These are phyloP conservation scores for Danaus melanippus DNA, from an alignment of 1,140 invertebrate species.

Conservation along the genomic window DNA sequence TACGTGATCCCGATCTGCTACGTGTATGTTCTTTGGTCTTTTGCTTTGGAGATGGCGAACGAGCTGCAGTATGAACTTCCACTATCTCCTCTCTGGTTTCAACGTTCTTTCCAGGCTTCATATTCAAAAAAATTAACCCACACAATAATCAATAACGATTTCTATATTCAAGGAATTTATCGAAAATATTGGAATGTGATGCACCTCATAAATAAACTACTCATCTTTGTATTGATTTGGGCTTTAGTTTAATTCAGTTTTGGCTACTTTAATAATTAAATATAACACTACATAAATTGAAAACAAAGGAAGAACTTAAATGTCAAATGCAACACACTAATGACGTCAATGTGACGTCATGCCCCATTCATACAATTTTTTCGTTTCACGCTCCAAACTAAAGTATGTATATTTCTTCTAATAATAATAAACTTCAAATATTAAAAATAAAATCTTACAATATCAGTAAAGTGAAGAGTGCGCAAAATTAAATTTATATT, in stretches of 20 bases:
- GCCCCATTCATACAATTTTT: constrained; percentile 21
- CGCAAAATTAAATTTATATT: no score
- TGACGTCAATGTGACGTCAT: constrained; percentile 63
- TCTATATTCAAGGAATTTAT: no score
- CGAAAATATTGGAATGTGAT: background rate
- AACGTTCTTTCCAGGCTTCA: constrained; percentile 61
- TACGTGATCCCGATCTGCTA: constrained; percentile 51
- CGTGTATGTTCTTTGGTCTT: constrained; percentile 38
- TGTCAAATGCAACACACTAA: constrained; percentile 50
- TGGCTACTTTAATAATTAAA: constrained; percentile 4
- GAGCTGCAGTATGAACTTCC: constrained; percentile 48
- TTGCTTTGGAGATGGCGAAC: constrained; percentile 57
- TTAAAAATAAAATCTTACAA: no score
- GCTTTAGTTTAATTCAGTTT: constrained; percentile 13
- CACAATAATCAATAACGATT: constrained; percentile 3
- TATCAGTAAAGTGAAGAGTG: no score
- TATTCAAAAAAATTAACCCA: constrained; percentile 25
- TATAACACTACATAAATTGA: constrained; percentile 19
- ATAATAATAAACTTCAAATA: no score
- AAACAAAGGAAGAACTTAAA: constrained; percentile 34
- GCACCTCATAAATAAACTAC: background rate
- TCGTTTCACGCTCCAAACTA: constrained; percentile 24
- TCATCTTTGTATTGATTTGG: constrained; percentile 20
- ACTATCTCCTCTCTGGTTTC: constrained; percentile 59
- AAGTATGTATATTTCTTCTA: no score